These are phyloP conservation scores for Poecilia wingei DNA, from an alignment of 2,797 vertebrate genomes.

Conservation along the genomic window DNA sequence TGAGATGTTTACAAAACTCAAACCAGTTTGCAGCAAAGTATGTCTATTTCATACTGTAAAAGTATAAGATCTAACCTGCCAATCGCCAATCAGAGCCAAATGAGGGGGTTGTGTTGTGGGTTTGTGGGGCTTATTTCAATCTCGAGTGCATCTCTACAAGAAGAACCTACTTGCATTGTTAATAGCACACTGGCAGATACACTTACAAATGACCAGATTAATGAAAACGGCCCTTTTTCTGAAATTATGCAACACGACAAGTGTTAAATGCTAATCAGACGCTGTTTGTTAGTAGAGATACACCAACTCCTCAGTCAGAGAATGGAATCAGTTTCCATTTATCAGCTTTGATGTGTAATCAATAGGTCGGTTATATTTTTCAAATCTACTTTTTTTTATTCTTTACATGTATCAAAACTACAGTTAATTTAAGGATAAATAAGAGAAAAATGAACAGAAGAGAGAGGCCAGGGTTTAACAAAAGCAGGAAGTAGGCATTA, in stretches of 20 bases:
- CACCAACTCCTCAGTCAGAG: neutral
- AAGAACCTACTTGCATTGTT: neutral
- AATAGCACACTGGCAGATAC: neutral
- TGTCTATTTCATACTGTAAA: neutral
- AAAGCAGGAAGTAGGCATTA: neutral
- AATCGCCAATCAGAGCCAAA: neutral
- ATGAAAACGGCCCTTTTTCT: neutral
- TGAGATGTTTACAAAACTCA: constrained; percentile 33
- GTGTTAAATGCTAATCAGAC: neutral
- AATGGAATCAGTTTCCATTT: neutral
- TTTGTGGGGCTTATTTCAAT: neutral
- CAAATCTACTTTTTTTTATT: neutral
- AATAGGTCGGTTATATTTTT: neutral
- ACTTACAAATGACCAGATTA: neutral
- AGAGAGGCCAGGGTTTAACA: neutral
- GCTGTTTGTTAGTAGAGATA: neutral
- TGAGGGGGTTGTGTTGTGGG: neutral
- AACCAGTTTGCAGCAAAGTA: constrained; percentile 9
- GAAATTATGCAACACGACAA: neutral
- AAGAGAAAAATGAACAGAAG: neutral
- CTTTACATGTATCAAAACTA: neutral
- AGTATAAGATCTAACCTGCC: neutral
- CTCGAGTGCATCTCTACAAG: neutral
- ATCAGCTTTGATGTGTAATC: neutral
- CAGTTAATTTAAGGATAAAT: neutral